Evolutionary conservation across 2,888 invertebrate species (phyloP), one percentile per base, ranked within the genome.

Genomic region (Venusia cambrica): DNA sequence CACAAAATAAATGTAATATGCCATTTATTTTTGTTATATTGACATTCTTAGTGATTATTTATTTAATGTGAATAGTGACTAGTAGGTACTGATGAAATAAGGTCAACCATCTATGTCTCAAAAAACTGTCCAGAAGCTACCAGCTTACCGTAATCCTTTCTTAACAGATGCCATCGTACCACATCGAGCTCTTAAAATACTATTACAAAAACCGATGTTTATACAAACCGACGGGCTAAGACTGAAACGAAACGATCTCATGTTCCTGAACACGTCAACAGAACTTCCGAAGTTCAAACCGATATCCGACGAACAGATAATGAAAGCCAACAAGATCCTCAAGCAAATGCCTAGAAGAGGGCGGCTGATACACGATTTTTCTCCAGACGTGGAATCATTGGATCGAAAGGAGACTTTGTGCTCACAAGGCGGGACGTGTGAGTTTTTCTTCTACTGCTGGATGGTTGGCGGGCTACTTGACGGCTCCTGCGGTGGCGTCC

Each of bases 401-500:
- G 51, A 52, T 25, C 38, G 81, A 43, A 69, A 89, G 50, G 89
- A 89, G 53, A 85, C 89, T 34, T 80, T 87, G 49, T 93, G 93
- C 70, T 80, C 90, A 21, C 90, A 92, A 61, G 95, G 93, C 40
- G 92, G 94, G 34, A 93, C 92, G 48, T 97, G 97, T 77, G 96
- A 96, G 79, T 96, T 96, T 88, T 96, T 96, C 89, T 90, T 96
- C 65, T 92, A 93, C 79, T 97, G 96, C 85, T 97, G 96, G 96
- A 92, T 96, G 90, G 91, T 93, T 41, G 94, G 95, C 54, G 96
- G 96, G 40, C 89, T 95, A 38, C 88, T 96, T 65, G 95, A 96
- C 63, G 94, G 94, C 51, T 91, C 94, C 48, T 97, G 96, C 76
- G 92, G 92, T 53, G 92, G 93, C 46, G 88, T 96, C 50, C 89